These are phyloP conservation scores for Dioctria rufipes DNA, from an alignment of 2,888 invertebrate species.

Conservation along the genomic window DNA sequence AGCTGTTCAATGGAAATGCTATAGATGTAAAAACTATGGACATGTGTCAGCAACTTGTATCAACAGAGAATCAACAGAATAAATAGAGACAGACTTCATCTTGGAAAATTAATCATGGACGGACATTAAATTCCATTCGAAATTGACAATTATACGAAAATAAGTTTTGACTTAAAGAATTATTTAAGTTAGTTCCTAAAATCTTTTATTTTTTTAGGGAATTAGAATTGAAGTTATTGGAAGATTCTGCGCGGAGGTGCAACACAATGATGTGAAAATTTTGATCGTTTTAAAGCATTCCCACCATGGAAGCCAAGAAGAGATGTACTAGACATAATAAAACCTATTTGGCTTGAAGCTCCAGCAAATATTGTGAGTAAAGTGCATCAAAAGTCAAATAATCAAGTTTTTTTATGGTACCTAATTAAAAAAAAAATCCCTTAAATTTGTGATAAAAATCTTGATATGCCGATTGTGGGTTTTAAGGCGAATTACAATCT, in stretches of 20 bases:
- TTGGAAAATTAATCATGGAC: background rate
- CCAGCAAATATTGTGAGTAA: no score
- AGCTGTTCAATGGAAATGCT: background rate
- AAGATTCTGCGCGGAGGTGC: background rate
- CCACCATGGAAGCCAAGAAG: background rate
- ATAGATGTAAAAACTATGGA: background rate
- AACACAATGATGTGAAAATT: background rate
- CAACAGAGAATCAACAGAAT: background rate
- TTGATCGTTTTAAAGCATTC: no score
- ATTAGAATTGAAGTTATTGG: slow-evolving; percentile 5
- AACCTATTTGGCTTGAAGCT: background rate
- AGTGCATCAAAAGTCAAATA: background rate
- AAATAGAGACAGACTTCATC: background rate
- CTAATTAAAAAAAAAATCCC: slow-evolving; percentile 3
- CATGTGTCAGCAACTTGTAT: background rate
- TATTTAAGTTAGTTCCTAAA: background rate
- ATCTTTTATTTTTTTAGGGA: background rate
- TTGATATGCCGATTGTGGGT: slow-evolving; percentile 11
- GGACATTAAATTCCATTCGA: background rate
- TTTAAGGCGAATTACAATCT: background rate
- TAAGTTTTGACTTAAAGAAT: background rate
- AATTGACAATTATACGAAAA: background rate
- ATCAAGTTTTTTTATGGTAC: background rate
- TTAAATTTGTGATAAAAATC: background rate
- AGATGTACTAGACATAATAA: background rate